phyloP scores from a whole-genome alignment of 1,140 invertebrate genomes.

The Aporrectodea caliginosa region DNA sequence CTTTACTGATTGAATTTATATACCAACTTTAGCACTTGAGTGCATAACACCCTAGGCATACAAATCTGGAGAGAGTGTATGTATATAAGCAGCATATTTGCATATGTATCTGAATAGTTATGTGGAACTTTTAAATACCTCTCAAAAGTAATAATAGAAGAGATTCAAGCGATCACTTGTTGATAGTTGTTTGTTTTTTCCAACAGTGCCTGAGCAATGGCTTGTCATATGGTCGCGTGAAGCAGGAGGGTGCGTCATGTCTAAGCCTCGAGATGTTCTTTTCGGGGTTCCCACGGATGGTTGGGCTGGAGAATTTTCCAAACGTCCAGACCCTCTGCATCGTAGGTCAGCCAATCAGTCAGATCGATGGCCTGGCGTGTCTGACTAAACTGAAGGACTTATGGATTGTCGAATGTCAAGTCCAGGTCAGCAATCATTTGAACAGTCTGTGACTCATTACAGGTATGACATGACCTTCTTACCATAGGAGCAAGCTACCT shows the following conservation, averaged over 20 bases:
- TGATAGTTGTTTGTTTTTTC: not conserved
- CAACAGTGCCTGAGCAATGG: slow-evolving; percentile 50
- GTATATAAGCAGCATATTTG: too few relatives aligned
- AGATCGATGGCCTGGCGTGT: slow-evolving; percentile 40
- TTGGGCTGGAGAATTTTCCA: slow-evolving; percentile 47
- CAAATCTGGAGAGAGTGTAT: too few relatives aligned
- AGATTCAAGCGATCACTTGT: too few relatives aligned
- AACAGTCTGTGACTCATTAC: too few relatives aligned
- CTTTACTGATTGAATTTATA: too few relatives aligned
- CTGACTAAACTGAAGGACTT: slow-evolving; percentile 44
- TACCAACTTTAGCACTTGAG: too few relatives aligned
- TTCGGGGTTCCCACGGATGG: slow-evolving; percentile 46
- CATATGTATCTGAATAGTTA: too few relatives aligned
- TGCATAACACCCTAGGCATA: too few relatives aligned
- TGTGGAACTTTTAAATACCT: too few relatives aligned
- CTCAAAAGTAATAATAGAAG: too few relatives aligned
- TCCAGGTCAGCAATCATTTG: slow-evolving; percentile 45
- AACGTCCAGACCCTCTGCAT: slow-evolving; percentile 45
- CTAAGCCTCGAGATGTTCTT: slow-evolving; percentile 51
- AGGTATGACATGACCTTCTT: too few relatives aligned
- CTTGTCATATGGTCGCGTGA: slow-evolving; percentile 41
- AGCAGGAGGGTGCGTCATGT: slow-evolving; percentile 34
- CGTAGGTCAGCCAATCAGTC: slow-evolving; percentile 44
- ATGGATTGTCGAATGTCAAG: slow-evolving; percentile 50
- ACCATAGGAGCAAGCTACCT: too few relatives aligned